Base-by-base conservation (phyloP, 2,113 vertebrate species). In the Carettochelys insculpta region DNA sequence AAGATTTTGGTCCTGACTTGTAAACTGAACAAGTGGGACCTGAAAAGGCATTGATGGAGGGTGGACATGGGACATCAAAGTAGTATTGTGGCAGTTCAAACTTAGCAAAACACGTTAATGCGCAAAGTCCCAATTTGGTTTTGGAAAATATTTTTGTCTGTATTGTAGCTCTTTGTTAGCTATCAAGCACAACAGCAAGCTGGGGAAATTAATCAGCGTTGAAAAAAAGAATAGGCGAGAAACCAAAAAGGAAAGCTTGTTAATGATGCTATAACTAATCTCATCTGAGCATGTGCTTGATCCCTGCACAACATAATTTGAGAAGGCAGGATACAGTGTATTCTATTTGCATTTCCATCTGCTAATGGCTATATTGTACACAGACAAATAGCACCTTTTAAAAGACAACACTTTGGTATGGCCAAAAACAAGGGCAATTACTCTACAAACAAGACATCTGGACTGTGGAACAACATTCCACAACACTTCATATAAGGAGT, bases 261-360 rank as follows among this genome's bases (percentile, higher is more conserved):
- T 92, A 91, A 81, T 13, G 75, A 77, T 53, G 78, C 78, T 51
- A 75, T 80, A 85, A 94, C 56, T 73, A 83, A 83, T 92, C 45
- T 90, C 76, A 76, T 89, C 47, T 53, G 81, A 84, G 82, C 31
- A 22, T 9, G 54, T 82, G 71, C 54, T 4, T 29, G 41, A 78
- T 88, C 91, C 80, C 80, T 75, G 88, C 61, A 80, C 1, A 0
- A 86, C 71, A 54, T 50, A 76, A 76, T 81, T 2, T 61, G n/a
- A 73, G 80, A 51, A 43, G 56, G 82, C 92, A 87, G 83, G 88
- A 83, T 81, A 78, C 76, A 81, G 81, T 2, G 27, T 22, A 43
- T 27, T 93, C 88, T 92, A 51, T 82, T 82, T 92, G 85, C 43
- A 47, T 75, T 84, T 77, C 38, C 87, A 75, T 12, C 50, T 79